phyloP scores from a whole-genome alignment of 1,140 invertebrate species.

The Polypedilum vanderplanki region DNA sequence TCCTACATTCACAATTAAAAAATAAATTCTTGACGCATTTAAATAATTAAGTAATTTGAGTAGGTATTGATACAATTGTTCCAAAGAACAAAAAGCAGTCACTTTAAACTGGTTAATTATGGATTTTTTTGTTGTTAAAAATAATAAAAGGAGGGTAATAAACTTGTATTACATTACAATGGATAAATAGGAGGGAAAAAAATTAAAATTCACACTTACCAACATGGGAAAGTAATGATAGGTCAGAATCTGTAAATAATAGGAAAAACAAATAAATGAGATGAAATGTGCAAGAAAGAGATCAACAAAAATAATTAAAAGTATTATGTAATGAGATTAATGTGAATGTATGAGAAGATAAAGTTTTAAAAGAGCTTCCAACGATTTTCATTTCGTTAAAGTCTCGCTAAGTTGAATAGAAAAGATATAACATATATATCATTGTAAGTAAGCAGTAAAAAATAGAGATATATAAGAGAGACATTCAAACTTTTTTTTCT shows the following conservation, averaged over 20 bases:
- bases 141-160: background rate
- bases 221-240: slow-evolving; percentile 52
- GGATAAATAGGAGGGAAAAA: slow-evolving; percentile 33
- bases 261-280: background rate
- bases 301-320: background rate
- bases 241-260: slow-evolving; percentile 49
- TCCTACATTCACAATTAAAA: too few species aligned
- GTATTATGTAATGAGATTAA: background rate
- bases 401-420: too few species aligned
- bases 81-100: background rate
- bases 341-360: too few species aligned
- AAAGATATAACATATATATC: background rate
- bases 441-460: slow-evolving; percentile 3
- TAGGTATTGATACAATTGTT: too few species aligned
- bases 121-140: background rate
- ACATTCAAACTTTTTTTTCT: background rate
- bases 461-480: background rate
- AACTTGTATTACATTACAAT: background rate
- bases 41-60: slow-evolving; percentile 33
- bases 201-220: slow-evolving; percentile 45
- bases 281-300: background rate
- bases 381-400: background rate
- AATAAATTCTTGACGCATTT: too few species aligned
- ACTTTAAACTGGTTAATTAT: background rate
- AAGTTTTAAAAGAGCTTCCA: background rate